Evolutionary conservation across 1,140 invertebrate genomes (phyloP).

Genomic region (Brachionus sp.): DNA sequence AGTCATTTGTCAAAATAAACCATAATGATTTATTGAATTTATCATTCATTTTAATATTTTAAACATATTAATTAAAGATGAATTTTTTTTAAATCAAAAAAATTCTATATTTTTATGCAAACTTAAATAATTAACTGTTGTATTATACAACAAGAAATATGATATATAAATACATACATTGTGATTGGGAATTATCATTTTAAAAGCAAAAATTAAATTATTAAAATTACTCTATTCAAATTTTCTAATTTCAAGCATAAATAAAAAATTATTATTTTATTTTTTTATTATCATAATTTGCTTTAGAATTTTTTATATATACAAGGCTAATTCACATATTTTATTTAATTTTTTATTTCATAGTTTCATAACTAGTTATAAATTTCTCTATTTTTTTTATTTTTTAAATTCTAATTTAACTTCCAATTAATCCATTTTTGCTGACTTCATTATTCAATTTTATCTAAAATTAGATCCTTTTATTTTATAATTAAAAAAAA

Average conservation of each 20-base stretch:
- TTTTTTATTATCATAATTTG: neutral
- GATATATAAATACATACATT: too few species aligned
- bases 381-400: neutral
- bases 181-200: neutral
- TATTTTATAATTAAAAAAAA: neutral
- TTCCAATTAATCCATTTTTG: neutral
- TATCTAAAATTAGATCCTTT: too few species aligned
- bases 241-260: neutral
- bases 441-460: neutral
- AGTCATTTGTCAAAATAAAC: too few species aligned
- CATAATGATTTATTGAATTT: too few species aligned
- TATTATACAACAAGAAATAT: too few species aligned
- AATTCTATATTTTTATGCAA: too few species aligned
- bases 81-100: too few species aligned
- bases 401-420: neutral
- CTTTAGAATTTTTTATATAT: neutral
- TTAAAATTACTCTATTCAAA: neutral
- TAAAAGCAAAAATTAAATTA: neutral
- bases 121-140: too few species aligned
- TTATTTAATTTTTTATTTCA: neutral
- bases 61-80: too few species aligned
- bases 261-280: neutral
- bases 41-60: too few species aligned
- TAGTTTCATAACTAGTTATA: neutral
- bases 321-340: neutral